These are phyloP conservation scores for Drosophila takahashii DNA, from an alignment of 1,140 invertebrate genomes.

Conservation along the genomic window DNA sequence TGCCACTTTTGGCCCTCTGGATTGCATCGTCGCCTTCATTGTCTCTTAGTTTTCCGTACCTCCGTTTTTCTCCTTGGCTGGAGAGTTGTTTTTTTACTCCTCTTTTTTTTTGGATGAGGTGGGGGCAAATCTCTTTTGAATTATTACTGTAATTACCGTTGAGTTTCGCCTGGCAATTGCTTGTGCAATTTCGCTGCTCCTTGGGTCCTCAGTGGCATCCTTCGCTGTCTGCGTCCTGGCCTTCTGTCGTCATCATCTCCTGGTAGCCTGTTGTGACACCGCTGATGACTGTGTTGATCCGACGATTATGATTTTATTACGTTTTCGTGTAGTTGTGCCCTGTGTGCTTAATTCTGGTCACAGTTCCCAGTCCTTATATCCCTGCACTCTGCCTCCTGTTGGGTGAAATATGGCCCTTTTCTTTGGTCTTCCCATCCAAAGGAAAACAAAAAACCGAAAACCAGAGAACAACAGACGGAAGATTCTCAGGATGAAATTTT, in stretches of 20 bases:
- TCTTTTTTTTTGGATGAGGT: slow-evolving; percentile 32
- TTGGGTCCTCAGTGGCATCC: slow-evolving; percentile 35
- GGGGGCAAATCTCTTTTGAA: slow-evolving; percentile 83
- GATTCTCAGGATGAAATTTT: slow-evolving; percentile 31
- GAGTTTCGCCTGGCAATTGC: slow-evolving; percentile 64
- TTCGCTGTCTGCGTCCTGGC: slow-evolving; percentile 18
- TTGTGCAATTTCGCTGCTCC: slow-evolving; percentile 35
- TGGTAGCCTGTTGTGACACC: slow-evolving; percentile 74
- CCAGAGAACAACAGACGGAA: slow-evolving; percentile 4
- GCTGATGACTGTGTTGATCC: slow-evolving; percentile 84
- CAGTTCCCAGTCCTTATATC: slow-evolving; percentile 28
- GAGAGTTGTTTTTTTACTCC: slow-evolving; percentile 8
- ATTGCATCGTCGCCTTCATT: slow-evolving; percentile 67
- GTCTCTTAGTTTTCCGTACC: slow-evolving; percentile 57
- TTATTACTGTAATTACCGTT: slow-evolving; percentile 84
- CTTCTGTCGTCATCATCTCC: slow-evolving; percentile 35
- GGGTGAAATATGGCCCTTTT: slow-evolving; percentile 70
- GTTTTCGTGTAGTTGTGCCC: slow-evolving; percentile 81
- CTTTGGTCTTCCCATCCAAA: slow-evolving; percentile 14
- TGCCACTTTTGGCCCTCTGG: slow-evolving; percentile 65
- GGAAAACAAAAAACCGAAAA: neutral
- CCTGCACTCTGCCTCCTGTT: slow-evolving; percentile 45
- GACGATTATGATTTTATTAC: slow-evolving; percentile 84
- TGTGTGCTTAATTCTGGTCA: slow-evolving; percentile 75
- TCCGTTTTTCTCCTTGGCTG: slow-evolving; percentile 24